Evolutionary conservation across 2,113 vertebrate genomes (phyloP).

Genomic region (Fregetta grallaria): DNA sequence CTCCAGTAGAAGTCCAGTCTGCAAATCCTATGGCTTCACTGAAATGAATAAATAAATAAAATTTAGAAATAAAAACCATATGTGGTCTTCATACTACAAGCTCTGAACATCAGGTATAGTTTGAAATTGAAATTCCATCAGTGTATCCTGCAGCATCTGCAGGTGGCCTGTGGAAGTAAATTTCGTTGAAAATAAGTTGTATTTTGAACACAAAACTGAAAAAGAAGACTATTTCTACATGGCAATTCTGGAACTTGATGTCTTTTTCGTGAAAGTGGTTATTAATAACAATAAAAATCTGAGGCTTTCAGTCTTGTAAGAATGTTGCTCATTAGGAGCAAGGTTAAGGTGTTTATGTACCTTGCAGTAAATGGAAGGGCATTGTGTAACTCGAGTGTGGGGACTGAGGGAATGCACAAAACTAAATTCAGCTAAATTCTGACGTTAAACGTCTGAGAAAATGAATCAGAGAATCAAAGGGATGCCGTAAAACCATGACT

Average conservation of each 20-base stretch:
- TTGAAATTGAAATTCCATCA: background rate
- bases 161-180: background rate
- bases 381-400: accelerated
- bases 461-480: background rate
- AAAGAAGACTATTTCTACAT: background rate
- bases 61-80: background rate
- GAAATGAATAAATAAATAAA: background rate
- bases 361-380: background rate
- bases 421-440: background rate
- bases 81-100: background rate
- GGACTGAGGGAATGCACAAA: background rate
- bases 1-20: background rate
- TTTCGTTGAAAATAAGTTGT: background rate
- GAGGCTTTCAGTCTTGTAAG: background rate
- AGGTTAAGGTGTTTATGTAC: background rate
- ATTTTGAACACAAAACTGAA: background rate
- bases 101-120: background rate
- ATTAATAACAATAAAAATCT: background rate
- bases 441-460: background rate
- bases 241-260: background rate
- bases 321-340: background rate
- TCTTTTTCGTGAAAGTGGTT: background rate
- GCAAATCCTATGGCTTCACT: background rate
- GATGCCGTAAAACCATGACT: background rate
- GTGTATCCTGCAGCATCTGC: background rate